Evolutionary conservation across 2,888 invertebrate genomes (phyloP).

Genomic region (Strigamia transsilvanica): DNA sequence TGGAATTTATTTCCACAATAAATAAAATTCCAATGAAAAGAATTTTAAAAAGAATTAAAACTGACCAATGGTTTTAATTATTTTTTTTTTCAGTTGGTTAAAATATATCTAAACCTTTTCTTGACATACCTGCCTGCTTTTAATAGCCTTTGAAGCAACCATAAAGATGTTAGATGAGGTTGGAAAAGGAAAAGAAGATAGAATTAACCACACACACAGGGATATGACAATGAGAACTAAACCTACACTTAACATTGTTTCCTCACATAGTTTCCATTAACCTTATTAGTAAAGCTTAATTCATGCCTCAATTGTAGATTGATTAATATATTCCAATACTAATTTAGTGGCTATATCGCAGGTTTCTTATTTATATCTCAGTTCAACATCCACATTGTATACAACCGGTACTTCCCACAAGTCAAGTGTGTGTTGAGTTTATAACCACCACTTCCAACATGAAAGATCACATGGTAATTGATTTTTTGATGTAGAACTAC

Average conservation of each 20-base stretch:
- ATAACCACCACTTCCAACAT: too few species aligned
- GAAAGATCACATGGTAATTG: too few species aligned
- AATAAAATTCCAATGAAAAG: slow-evolving; percentile 1
- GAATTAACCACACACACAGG: slow-evolving; percentile 25
- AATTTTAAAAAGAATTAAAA: slow-evolving; percentile 27
- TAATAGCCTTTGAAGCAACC: slow-evolving; percentile 55
- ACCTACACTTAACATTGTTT: not conserved
- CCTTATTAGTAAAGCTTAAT: too few species aligned
- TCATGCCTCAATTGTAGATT: too few species aligned
- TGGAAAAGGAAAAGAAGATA: slow-evolving; percentile 27
- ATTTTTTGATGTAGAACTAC: too few species aligned
- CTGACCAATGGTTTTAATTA: slow-evolving; percentile 39
- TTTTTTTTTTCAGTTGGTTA: slow-evolving; percentile 3
- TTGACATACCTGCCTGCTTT: slow-evolving; percentile 56
- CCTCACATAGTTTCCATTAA: not conserved
- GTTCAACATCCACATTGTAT: too few species aligned
- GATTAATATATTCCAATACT: too few species aligned
- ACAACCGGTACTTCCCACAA: too few species aligned
- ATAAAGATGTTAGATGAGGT: slow-evolving; percentile 51
- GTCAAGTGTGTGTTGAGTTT: too few species aligned
- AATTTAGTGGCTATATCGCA: too few species aligned
- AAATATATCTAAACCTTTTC: not conserved
- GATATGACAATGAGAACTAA: slow-evolving; percentile 12
- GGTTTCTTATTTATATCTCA: too few species aligned
- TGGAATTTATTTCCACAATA: slow-evolving; percentile 4